Conservation (phyloP, 92 coral and sea anemone species). For the Pocillopora meandrina region DNA sequence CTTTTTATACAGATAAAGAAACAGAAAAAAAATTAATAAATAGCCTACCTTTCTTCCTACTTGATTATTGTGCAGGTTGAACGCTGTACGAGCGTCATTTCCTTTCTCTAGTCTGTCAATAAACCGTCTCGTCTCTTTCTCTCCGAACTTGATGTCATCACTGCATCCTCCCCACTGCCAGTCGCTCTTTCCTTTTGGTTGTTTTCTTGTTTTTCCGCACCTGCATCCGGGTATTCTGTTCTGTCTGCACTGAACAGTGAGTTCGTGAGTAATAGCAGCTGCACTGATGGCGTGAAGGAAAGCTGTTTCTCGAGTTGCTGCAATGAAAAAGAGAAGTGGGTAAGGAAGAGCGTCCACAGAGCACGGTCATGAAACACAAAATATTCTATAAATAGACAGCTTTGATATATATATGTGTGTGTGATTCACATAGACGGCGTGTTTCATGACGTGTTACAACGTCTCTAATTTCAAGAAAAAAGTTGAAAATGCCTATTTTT, state of each 20-base stretch:
- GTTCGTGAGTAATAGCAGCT: conserved; percentile 72
- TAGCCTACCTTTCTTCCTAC: conserved; percentile 84
- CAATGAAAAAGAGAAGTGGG: neutral
- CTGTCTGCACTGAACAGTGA: conserved; percentile 64
- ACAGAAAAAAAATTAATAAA: neutral
- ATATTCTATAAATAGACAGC: no score
- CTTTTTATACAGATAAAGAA: neutral
- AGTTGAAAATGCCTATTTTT: no score
- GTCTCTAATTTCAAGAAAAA: no score
- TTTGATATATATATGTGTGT: no score
- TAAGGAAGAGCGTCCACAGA: no score
- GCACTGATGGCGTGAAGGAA: conserved; percentile 75
- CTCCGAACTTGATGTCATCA: conserved; percentile 82
- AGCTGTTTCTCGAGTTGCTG: conserved; percentile 78
- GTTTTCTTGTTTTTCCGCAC: conserved; percentile 32
- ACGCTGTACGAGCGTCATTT: conserved; percentile 49
- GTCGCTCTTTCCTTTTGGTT: conserved; percentile 15
- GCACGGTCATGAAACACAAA: no score
- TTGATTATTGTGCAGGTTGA: conserved; percentile 83
- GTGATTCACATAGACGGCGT: no score
- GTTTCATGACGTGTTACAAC: no score
- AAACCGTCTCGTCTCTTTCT: conserved; percentile 67
- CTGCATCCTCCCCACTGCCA: conserved; percentile 74
- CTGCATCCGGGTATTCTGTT: conserved; percentile 68
- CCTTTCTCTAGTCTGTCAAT: conserved; percentile 71